phyloP scores from a whole-genome alignment of 2,888 invertebrate genomes.

The Archips crataeganus region DNA sequence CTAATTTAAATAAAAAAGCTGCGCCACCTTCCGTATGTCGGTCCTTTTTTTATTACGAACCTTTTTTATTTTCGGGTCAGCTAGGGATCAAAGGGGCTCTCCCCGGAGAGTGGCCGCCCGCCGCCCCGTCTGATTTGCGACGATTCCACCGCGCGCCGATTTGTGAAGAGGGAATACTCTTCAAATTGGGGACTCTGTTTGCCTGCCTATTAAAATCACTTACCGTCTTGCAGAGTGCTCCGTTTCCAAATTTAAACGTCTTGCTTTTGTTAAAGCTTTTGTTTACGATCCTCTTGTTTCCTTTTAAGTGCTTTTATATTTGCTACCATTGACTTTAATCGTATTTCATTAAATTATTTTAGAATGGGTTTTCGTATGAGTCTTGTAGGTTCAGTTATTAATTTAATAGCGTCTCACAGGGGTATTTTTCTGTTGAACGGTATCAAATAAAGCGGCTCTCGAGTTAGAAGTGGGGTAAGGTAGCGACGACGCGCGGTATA shows the following conservation, averaged over 20 bases:
- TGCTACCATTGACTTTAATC: slow-evolving; percentile 40
- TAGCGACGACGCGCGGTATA: slow-evolving; percentile 58
- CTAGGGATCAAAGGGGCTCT: slow-evolving; percentile 84
- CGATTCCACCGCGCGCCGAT: slow-evolving; percentile 80
- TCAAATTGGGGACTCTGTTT: slow-evolving; percentile 79
- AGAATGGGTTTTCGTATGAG: slow-evolving; percentile 17
- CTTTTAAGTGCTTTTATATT: slow-evolving; percentile 46
- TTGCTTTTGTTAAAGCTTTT: slow-evolving; percentile 61
- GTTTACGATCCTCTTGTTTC: slow-evolving; percentile 55
- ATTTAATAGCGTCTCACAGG: slow-evolving; percentile 15
- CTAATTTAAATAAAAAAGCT: slow-evolving; percentile 86
- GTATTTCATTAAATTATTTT: slow-evolving; percentile 36
- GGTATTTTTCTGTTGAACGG: slow-evolving; percentile 11
- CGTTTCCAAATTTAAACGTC: slow-evolving; percentile 59
- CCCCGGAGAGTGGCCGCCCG: slow-evolving; percentile 72
- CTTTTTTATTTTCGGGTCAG: slow-evolving; percentile 86
- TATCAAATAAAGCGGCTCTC: slow-evolving; percentile 30
- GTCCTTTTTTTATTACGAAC: slow-evolving; percentile 84
- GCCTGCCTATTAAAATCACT: slow-evolving; percentile 83
- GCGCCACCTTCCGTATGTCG: slow-evolving; percentile 86
- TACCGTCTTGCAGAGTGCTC: slow-evolving; percentile 65
- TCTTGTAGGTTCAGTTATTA: slow-evolving; percentile 17
- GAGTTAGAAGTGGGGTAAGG: slow-evolving; percentile 44
- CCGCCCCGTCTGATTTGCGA: slow-evolving; percentile 81
- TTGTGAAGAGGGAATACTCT: slow-evolving; percentile 83